Evolutionary conservation across 1,140 invertebrate genomes (phyloP).

Genomic region (Mizuhopecten yessoensis): DNA sequence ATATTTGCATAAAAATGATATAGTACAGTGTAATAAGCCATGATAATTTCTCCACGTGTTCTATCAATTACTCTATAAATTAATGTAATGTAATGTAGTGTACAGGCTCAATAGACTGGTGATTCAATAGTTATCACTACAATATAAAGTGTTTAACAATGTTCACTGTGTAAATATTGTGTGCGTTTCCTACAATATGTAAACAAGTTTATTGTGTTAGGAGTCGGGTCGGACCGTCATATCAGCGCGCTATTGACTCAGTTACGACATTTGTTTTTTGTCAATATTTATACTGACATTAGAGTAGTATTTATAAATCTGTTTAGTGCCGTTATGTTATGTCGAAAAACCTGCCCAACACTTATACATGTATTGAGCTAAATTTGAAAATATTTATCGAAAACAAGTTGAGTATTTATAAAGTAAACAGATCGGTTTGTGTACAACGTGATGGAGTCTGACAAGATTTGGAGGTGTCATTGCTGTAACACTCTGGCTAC

Average conservation of each 20-base stretch:
- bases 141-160: background rate
- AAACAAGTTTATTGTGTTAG: background rate
- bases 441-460: background rate
- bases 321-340: conserved; percentile 10
- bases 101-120: background rate
- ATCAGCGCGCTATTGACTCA: background rate
- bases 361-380: conserved; percentile 26
- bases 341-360: background rate
- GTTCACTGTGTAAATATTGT: no score
- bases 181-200: background rate
- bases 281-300: conserved; percentile 5
- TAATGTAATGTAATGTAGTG: no score
- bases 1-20: no score
- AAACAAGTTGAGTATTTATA: conserved; percentile 29
- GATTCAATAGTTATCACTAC: background rate
- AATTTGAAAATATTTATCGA: conserved; percentile 40
- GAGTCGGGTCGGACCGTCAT: background rate
- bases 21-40: no score
- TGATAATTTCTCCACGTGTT: no score
- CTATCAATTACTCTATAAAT: no score
- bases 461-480: background rate
- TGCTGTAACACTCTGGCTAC: background rate
- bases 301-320: background rate
- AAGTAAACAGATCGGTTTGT: conserved; percentile 6
- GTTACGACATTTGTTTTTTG: background rate